phyloP scores from a whole-genome alignment of 2,797 vertebrate genomes.

The Enteromius viviparus region DNA sequence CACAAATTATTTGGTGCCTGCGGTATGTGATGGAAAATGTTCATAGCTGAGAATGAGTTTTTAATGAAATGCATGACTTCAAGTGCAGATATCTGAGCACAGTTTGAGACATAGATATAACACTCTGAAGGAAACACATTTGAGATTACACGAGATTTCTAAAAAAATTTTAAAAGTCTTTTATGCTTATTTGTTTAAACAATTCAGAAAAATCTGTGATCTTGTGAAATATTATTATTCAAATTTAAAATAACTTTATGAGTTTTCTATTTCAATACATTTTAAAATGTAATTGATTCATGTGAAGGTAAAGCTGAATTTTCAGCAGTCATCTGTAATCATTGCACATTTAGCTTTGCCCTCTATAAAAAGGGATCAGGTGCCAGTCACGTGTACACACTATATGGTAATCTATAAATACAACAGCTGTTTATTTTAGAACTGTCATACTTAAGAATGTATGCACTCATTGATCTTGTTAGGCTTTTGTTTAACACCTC shows the following conservation, averaged over 20 bases:
- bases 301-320: neutral
- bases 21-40: neutral
- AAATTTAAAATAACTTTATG: neutral
- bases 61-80: neutral
- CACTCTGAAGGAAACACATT: too few species aligned
- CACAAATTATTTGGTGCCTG: neutral
- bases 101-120: neutral
- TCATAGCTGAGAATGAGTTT: neutral
- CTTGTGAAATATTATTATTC: neutral
- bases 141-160: too few species aligned
- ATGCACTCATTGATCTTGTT: slow-evolving; percentile 57
- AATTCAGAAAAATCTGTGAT: neutral
- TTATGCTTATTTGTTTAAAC: neutral
- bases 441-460: slow-evolving; percentile 36
- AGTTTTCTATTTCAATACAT: neutral
- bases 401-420: slow-evolving; percentile 62
- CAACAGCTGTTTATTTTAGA: slow-evolving; percentile 52
- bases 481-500: slow-evolving; percentile 49
- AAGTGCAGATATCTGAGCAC: neutral
- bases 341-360: too few species aligned
- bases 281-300: neutral
- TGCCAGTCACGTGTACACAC: slow-evolving; percentile 29
- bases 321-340: too few species aligned
- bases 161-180: neutral
- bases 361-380: slow-evolving; percentile 18